A percentile compares a stretch with the other conserved stretches of the same genome.
These are phyloP conservation scores for Barbus barbus DNA, from an alignment of 2,113 vertebrate genomes.

Conservation along the genomic window DNA sequence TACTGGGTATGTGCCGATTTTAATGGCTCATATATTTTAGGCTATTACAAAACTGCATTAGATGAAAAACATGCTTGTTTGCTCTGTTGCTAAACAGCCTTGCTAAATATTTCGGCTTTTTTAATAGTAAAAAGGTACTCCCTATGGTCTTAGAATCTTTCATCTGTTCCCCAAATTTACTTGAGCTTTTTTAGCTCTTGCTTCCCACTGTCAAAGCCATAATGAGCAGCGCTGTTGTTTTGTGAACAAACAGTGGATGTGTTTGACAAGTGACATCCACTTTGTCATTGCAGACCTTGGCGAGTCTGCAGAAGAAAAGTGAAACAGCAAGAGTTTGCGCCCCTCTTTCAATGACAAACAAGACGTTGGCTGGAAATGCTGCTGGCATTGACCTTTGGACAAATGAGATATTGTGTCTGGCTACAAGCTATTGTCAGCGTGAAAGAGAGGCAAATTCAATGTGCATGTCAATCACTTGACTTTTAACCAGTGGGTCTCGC, in stretches of 20 bases:
- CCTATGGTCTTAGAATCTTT: slow-evolving; percentile 30
- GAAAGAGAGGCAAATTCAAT: slow-evolving; percentile 53
- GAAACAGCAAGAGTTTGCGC: slow-evolving; percentile 45
- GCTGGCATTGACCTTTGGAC: slow-evolving; percentile 56
- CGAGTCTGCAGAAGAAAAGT: slow-evolving; percentile 41
- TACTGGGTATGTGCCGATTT: background rate
- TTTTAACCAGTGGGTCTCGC: slow-evolving; percentile 47
- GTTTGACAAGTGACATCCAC: slow-evolving; percentile 58
- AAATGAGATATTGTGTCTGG: slow-evolving; percentile 57
- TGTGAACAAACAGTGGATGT: slow-evolving; percentile 30
- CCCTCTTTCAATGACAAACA: slow-evolving; percentile 45
- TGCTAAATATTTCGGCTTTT: background rate
- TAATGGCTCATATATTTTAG: slow-evolving; percentile 1
- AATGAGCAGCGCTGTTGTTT: slow-evolving; percentile 12
- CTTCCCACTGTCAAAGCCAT: slow-evolving; percentile 38
- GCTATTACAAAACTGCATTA: background rate
- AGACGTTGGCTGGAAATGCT: slow-evolving; percentile 41
- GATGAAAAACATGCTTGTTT: slow-evolving; percentile 9
- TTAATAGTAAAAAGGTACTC: background rate
- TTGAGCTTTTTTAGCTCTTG: slow-evolving; percentile 22
- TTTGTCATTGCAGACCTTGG: slow-evolving; percentile 45
- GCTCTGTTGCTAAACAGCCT: background rate
- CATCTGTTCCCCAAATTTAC: slow-evolving; percentile 30
- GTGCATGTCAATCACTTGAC: slow-evolving; percentile 63
- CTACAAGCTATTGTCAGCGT: slow-evolving; percentile 53